Conservation (phyloP, 2,797 vertebrate genomes). For the Enteromius argenteus region DNA sequence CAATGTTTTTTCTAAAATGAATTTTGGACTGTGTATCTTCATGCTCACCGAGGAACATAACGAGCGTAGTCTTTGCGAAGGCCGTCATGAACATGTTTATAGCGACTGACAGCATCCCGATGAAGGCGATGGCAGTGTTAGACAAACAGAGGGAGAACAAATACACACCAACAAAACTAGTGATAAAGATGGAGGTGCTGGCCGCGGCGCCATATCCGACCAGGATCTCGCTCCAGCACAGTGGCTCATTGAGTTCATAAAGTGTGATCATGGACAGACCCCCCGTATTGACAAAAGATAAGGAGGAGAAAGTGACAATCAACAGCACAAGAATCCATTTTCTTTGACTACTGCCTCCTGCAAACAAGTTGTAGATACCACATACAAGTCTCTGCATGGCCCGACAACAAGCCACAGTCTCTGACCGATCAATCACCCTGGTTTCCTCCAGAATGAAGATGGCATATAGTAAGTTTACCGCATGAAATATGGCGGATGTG, state of each 20-base stretch:
- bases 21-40: not conserved
- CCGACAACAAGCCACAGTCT: constrained; percentile 60
- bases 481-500: constrained; percentile 74
- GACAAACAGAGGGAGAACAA: constrained; percentile 83
- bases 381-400: constrained; percentile 77
- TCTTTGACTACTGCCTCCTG: constrained; percentile 70
- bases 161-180: constrained; percentile 87
- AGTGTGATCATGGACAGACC: constrained; percentile 81
- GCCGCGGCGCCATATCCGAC: constrained; percentile 91
- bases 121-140: constrained; percentile 82
- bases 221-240: constrained; percentile 94
- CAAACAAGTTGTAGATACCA: constrained; percentile 84
- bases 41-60: constrained; percentile 92
- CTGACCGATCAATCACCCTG: constrained; percentile 58
- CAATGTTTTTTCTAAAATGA: not conserved
- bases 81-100: constrained; percentile 80
- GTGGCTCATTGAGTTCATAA: constrained; percentile 89
- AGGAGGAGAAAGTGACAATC: constrained; percentile 81
- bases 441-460: constrained; percentile 86
- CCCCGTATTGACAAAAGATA: constrained; percentile 80
- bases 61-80: constrained; percentile 87
- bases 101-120: constrained; percentile 87
- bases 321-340: constrained; percentile 78
- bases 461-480: constrained; percentile 83
- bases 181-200: constrained; percentile 82